Base-by-base conservation (phyloP, 2,113 vertebrate species). In the Scomber japonicus region DNA sequence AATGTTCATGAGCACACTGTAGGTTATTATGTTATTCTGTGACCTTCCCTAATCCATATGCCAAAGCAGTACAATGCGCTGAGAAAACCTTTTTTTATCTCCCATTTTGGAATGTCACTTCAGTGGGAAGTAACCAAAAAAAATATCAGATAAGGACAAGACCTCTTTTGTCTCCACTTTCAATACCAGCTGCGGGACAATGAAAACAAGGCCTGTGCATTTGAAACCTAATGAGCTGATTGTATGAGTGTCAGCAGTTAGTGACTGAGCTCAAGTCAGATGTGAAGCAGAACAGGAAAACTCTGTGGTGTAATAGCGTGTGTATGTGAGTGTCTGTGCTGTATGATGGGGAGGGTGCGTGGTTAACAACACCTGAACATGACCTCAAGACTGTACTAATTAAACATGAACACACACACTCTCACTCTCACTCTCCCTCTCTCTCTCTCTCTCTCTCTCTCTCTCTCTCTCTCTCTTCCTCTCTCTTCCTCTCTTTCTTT, bases 41-140 rank as follows among this genome's bases (percentile, higher is more conserved):
- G 5, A 0, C 30, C 50, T 53, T 3, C 2, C 17, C n/a, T 56
- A 65, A 75, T 85, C 67, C n/a, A 21, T 50, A 75, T 70, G 84
- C 62, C 73, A 71, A 56, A 70, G 54, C 55, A 54, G 48, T 8
- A 73, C 81, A 83, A 65, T 85, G 82, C 72, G 66, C 85, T 66
- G 80, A 83, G 81, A 85, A 88, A 71, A 81, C 17, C 71, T 56
- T 74, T 81, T 81, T 71, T 80, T 73, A 78, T 81, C 70, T 82
- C 40, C 61, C 35, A 9, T 83, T 85, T 83, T 83, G 62, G 80
- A 85, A 82, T 85, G 74, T 83, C 78, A 76, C 61, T 87, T 60
- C 24, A 87, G 64, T 80, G 57, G 76, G 67, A 85, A 64, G 62
- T 71, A 53, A 59, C 59, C 24, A 27, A 62, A 72, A 81, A 79